Percentiles rank a stretch among this genome's conserved stretches.
These are phyloP conservation scores for Pipistrellus pygmaeus DNA, from an alignment of 2,797 vertebrate genomes.

Conservation along the genomic window DNA sequence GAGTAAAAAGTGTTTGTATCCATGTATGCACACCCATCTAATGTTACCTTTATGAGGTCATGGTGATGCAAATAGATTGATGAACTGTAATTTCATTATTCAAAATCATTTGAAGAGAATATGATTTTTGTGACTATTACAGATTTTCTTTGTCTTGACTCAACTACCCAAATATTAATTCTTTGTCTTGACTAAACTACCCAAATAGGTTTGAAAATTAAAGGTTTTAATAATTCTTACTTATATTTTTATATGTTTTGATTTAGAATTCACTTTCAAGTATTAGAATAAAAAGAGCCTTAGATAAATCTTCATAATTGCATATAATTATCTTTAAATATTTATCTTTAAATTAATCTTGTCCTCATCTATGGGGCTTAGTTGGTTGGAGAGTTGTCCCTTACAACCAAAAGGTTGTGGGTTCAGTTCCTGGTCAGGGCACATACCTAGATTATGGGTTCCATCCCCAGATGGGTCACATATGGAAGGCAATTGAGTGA, in stretches of 20 bases:
- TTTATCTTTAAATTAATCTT: not conserved
- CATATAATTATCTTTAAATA: constrained; percentile 24
- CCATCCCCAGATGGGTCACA: not conserved
- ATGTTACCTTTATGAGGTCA: not conserved
- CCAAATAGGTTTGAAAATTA: not conserved
- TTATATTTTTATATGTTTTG: not conserved
- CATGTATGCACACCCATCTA: not conserved
- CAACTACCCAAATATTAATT: not conserved
- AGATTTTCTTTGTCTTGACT: not conserved
- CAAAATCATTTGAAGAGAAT: not conserved
- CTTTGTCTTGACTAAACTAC: not conserved
- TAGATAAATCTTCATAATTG: constrained; percentile 32
- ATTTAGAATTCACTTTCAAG: not conserved
- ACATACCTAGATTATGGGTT: not conserved
- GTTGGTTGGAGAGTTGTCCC: not conserved
- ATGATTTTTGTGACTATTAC: constrained; percentile 19
- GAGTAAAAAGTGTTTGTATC: not conserved
- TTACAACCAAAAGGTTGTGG: not conserved
- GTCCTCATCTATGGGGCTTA: not conserved
- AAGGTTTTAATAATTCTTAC: not conserved
- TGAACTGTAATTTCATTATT: not conserved
- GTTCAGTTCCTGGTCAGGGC: not conserved
- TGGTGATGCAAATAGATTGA: not conserved
- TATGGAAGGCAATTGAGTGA: not conserved
- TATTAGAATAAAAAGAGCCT: not conserved